Evolutionary conservation across 1,140 invertebrate genomes (phyloP).

Genomic region (Temnothorax nylanderi): DNA sequence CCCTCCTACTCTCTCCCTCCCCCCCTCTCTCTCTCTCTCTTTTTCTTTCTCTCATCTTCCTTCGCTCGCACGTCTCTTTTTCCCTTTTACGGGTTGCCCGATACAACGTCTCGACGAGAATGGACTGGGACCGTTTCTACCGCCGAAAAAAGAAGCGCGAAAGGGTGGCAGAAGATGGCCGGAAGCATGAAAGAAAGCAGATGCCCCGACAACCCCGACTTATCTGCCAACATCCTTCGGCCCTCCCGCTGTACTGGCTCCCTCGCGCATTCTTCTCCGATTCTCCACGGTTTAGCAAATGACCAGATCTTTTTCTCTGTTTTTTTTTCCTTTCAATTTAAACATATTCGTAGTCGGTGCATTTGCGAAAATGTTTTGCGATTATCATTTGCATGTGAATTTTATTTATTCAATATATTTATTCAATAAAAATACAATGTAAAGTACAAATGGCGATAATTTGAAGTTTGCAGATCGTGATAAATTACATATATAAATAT

Average conservation of each 20-base stretch:
- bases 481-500: neutral
- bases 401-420: neutral
- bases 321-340: neutral
- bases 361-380: neutral
- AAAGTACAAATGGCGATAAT: neutral
- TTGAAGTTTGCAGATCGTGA: neutral
- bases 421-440: neutral
- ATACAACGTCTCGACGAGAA: conserved; percentile 78
- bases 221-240: conserved; percentile 74
- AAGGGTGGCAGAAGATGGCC: conserved; percentile 75
- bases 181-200: conserved; percentile 76
- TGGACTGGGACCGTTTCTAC: conserved; percentile 74
- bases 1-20: conserved; percentile 24
- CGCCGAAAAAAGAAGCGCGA: conserved; percentile 70
- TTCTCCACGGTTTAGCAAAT: conserved; percentile 30
- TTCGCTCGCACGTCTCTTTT: conserved; percentile 8
- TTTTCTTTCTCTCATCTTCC: neutral
- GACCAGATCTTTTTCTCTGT: neutral
- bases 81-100: conserved; percentile 57
- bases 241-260: conserved; percentile 40
- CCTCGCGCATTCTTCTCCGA: neutral
- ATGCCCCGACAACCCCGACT: conserved; percentile 78
- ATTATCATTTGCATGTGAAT: neutral
- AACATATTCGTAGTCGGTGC: neutral
- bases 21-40: conserved; percentile 24